Evolutionary conservation across 2,113 vertebrate genomes (phyloP), one percentile per base, ranked within the genome.

Genomic region (Tyto alba): DNA sequence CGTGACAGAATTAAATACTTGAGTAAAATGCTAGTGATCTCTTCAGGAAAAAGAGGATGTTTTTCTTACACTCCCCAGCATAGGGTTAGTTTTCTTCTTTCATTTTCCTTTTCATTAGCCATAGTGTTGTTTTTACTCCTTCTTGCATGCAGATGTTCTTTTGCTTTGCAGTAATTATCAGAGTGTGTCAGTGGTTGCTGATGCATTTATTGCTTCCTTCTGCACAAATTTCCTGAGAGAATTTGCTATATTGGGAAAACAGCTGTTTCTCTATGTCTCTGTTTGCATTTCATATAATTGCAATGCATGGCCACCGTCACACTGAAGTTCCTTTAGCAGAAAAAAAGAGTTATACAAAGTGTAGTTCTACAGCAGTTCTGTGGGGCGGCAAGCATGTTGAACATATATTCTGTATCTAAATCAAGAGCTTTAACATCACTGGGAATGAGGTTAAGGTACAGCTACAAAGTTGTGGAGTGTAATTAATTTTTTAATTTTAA

Each of bases 161-260:
- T 94, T 84, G 60, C 93, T 90, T 78, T 86, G 47, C 88, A 84
- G 85, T 92, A 95, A 96, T 96, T 92, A 96, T 68, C 64, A 77
- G 63, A 64, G 71, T 69, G 25, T 95, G 92, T 92, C 68, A 88
- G 47, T 94, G 76, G 64, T 75, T 96, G 93, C 83, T 89, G 79
- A 81, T 95, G 85, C 88, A 81, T 93, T 94, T 94, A 93, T 88
- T 84, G 66, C 83, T 93, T 96, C 76, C 85, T 92, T 93, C 92
- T 94, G 76, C 83, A 84, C 53, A 94, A 68, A 94, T 85, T 86
- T 93, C 92, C 90, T 88, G 2, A 30, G 92, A 94, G 90, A 93
- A 67, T 96, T 95, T 89, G 34, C 92, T 96, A 86, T 96, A 84
- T 89, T 87, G 93, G 88, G 96, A 87, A 95, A 92, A 94, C 93